Base-by-base conservation (phyloP, 2,797 vertebrate species). In the Gymnodraco acuticeps region DNA sequence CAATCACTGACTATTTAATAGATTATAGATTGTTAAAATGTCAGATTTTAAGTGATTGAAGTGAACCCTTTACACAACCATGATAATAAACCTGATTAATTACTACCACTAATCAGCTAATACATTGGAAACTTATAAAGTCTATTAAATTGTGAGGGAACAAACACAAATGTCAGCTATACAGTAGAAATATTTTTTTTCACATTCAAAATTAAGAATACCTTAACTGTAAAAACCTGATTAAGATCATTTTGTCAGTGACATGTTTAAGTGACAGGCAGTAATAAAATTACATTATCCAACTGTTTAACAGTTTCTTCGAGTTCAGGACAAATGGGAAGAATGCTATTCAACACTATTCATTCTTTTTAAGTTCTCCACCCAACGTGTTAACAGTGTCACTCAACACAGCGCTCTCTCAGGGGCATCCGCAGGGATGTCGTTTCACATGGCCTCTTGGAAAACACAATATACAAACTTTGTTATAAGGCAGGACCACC, bases 391-490 rank as follows among this genome's bases (percentile, higher is more conserved):
- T 82, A 78, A 87, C 80, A 73, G 70, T 63, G 64, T 83, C 80
- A 80, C 68, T 92, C 82, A 83, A 80, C 84, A 41, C 51, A 54
- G 52, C 58, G 74, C 59, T 56, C 76, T 85, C 79, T 63, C 75
- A 13, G 77, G 59, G 65, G 64, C 42, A 19, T 89, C 81, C 58
- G 55, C 43, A 6, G 64, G 78, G 85, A 83, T 77, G 85, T 74
- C 70, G 70, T 88, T 90, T 89, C 92, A 85, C 90, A 91, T 80
- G 86, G 86, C 83, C 83, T 83, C 78, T 87, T 86, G 77, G 77
- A 90, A 92, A 92, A 64, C 91, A 90, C 85, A 92, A 93, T 88
- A 92, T 90, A 92, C 90, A 92, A 87, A 87, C 73, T 75, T 60
- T 67, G 82, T 77, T 74, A 64, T 75, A 53, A 75, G 78, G 54